phyloP scores from a whole-genome alignment of 1,140 invertebrate species.

The Daktulosphaira vitifoliae region DNA sequence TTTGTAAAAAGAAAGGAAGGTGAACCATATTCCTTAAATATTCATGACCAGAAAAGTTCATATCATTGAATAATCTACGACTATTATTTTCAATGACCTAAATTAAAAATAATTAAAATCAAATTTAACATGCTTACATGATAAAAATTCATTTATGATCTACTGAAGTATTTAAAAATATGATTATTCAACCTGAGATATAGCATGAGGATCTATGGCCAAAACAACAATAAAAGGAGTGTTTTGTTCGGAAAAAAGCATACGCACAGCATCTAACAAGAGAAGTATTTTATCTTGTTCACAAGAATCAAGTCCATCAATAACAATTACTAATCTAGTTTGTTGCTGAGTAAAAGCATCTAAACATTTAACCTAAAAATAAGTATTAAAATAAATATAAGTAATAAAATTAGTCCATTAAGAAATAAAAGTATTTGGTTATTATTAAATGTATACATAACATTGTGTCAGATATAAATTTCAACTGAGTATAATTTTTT shows the following conservation, averaged over 20 bases:
- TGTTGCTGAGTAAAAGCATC: constrained; percentile 86
- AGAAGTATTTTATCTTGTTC: constrained; percentile 93
- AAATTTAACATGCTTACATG: neutral
- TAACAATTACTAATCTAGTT: constrained; percentile 85
- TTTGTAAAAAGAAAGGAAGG: constrained; percentile 94
- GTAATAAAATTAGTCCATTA: too few relatives aligned
- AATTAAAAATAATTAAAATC: constrained; percentile 32
- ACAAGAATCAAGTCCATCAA: constrained; percentile 95
- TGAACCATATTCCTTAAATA: constrained; percentile 95
- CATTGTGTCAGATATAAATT: too few relatives aligned
- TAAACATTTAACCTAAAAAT: constrained; percentile 61
- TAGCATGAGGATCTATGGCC: constrained; percentile 93
- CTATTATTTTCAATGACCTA: constrained; percentile 88
- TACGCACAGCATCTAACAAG: constrained; percentile 87
- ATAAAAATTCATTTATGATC: neutral
- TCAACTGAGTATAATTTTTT: too few relatives aligned
- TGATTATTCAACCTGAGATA: constrained; percentile 66
- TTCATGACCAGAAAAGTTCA: constrained; percentile 85
- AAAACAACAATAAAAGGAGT: constrained; percentile 88
- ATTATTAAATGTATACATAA: constrained; percentile 1
- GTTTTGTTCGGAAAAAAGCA: constrained; percentile 82
- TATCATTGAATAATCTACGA: constrained; percentile 71
- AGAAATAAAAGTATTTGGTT: neutral
- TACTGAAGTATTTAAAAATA: neutral
- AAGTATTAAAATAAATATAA: too few relatives aligned